phyloP scores from a whole-genome alignment of 2,888 invertebrate genomes.

The Catocala nupta region DNA sequence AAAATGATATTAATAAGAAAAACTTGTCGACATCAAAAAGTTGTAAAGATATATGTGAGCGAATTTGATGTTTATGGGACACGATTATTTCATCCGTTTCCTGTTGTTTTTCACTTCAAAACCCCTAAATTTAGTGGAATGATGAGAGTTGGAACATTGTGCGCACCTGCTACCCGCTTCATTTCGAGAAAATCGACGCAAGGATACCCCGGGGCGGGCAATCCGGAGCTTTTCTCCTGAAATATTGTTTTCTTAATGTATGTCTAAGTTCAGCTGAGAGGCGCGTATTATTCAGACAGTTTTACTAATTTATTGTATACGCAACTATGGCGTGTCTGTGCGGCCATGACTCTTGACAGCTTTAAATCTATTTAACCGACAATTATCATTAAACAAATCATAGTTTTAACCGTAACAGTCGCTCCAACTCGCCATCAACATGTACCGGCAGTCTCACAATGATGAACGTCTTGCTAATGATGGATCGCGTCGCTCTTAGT shows the following conservation, averaged over 20 bases:
- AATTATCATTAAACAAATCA: conserved; percentile 2
- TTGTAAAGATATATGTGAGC: conserved; percentile 18
- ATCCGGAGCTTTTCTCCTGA: conserved; percentile 1
- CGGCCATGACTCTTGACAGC: neutral
- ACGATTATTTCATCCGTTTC: conserved; percentile 23
- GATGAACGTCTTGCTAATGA: conserved; percentile 8
- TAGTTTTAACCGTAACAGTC: conserved; percentile 8
- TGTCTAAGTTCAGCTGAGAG: neutral
- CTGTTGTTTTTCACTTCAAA: conserved; percentile 17
- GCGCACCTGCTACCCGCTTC: conserved; percentile 13
- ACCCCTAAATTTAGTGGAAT: conserved; percentile 19
- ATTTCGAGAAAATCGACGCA: conserved; percentile 14
- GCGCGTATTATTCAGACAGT: conserved; percentile 1
- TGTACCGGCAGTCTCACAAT: conserved; percentile 7
- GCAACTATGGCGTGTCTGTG: conserved; percentile 3
- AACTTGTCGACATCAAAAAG: conserved; percentile 35
- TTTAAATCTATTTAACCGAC: neutral
- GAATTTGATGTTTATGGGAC: conserved; percentile 19
- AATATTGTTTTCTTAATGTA: conserved; percentile 8
- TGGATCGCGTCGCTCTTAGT: conserved; percentile 8
- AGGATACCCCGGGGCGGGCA: neutral
- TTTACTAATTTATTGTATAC: conserved; percentile 9
- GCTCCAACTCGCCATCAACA: conserved; percentile 4
- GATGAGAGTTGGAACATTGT: conserved; percentile 1
- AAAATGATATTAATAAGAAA: conserved; percentile 27